Evolutionary conservation across 2,113 vertebrate species (phyloP).

Genomic region (Synchiropus splendidus): DNA sequence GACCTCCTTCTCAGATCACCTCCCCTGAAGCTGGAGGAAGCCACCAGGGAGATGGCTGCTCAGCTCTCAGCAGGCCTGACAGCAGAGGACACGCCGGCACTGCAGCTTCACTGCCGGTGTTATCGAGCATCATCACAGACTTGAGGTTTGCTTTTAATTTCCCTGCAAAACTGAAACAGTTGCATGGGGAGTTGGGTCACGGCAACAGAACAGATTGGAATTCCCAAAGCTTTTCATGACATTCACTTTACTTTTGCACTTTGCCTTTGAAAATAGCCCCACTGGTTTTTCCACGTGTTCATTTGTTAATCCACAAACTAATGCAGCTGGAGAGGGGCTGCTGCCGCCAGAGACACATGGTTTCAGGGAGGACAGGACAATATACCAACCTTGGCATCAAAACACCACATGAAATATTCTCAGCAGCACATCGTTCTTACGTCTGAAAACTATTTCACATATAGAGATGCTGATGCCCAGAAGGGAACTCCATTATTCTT

Average conservation of each 20-base stretch:
- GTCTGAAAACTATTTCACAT: no score
- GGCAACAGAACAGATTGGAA: constrained; percentile 15
- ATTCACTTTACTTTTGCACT: constrained; percentile 41
- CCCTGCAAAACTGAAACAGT: constrained; percentile 9
- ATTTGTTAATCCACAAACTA: constrained; percentile 24
- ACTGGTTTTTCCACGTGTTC: constrained; percentile 14
- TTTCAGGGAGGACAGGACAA: constrained; percentile 10
- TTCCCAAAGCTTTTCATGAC: constrained; percentile 38
- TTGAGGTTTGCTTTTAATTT: background rate
- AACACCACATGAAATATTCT: no score
- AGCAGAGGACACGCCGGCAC: constrained; percentile 34
- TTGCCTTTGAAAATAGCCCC: constrained; percentile 32
- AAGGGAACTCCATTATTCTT: no score
- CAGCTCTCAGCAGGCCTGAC: constrained; percentile 6
- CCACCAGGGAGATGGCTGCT: constrained; percentile 10
- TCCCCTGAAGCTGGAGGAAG: constrained; percentile 20
- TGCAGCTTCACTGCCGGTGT: constrained; percentile 1
- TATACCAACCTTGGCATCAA: constrained; percentile 8
- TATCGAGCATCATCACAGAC: constrained; percentile 1
- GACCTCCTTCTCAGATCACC: constrained; percentile 26
- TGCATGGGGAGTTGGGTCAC: constrained; percentile 49
- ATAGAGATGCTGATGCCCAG: no score
- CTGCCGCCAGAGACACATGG: constrained; percentile 14
- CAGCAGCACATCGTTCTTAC: no score
- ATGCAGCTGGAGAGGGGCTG: constrained; percentile 23